A percentile compares a stretch with the other conserved stretches of the same genome.
These are phyloP conservation scores for Malurus alboscapulatus DNA, from an alignment of 2,113 vertebrate genomes.

Conservation along the genomic window DNA sequence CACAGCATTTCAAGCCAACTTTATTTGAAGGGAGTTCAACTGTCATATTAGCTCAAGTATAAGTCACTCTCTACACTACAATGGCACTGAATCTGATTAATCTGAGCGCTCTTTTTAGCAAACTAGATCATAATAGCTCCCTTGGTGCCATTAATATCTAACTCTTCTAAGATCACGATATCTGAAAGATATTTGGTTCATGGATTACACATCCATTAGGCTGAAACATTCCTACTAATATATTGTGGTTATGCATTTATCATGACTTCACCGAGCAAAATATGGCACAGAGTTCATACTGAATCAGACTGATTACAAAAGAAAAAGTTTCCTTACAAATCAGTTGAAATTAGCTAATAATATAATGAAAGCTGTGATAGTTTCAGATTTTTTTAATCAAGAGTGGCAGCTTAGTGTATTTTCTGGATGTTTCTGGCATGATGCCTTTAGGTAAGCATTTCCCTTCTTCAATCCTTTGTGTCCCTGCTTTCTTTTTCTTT, in stretches of 20 bases:
- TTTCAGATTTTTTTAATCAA: background rate
- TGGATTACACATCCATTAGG: slow-evolving; percentile 43
- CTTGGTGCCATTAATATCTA: slow-evolving; percentile 44
- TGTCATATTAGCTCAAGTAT: slow-evolving; percentile 20
- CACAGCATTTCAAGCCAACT: background rate
- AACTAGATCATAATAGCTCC: slow-evolving; percentile 56
- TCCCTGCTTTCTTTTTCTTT: background rate
- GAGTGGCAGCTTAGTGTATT: background rate
- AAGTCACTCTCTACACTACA: slow-evolving; percentile 28
- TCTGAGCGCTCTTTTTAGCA: slow-evolving; percentile 50
- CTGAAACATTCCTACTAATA: slow-evolving; percentile 35
- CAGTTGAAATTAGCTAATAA: background rate
- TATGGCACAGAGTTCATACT: background rate
- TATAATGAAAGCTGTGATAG: background rate
- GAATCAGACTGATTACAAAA: background rate
- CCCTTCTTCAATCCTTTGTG: background rate
- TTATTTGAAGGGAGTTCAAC: background rate
- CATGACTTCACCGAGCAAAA: background rate
- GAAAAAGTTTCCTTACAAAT: background rate
- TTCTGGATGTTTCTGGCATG: background rate
- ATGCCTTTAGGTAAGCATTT: background rate
- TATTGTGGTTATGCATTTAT: slow-evolving; percentile 33
- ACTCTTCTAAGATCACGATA: slow-evolving; percentile 38
- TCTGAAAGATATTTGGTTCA: slow-evolving; percentile 44
- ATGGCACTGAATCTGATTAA: slow-evolving; percentile 50